Evolutionary conservation across 2,797 vertebrate genomes (phyloP).

Genomic region (Poeciliopsis infans): DNA sequence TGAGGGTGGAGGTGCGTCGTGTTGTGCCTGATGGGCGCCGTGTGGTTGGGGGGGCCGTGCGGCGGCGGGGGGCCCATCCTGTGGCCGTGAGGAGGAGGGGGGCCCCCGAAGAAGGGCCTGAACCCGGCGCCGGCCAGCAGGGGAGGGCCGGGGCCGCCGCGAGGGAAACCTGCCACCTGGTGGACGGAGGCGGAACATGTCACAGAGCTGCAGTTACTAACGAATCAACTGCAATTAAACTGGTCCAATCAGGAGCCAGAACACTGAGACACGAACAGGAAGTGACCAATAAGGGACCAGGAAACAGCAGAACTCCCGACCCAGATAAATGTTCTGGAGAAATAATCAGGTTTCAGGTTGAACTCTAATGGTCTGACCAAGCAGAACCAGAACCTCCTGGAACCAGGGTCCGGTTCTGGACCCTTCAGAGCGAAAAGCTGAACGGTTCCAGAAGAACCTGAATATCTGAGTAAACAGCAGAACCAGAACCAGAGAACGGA

Average conservation of each 20-base stretch:
- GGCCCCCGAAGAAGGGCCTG: slow-evolving; percentile 88
- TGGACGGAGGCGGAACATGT: slow-evolving; percentile 23
- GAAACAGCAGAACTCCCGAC: neutral
- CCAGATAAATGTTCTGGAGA: no score
- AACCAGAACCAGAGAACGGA: no score
- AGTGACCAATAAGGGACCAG: no score
- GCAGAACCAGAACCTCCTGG: neutral
- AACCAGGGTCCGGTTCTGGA: no score
- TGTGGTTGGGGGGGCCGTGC: slow-evolving; percentile 78
- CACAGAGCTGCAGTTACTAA: neutral
- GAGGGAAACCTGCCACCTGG: slow-evolving; percentile 84
- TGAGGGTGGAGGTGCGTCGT: slow-evolving; percentile 96
- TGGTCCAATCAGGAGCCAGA: neutral
- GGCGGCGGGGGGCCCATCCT: slow-evolving; percentile 74
- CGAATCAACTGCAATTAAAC: neutral
- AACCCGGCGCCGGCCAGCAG: slow-evolving; percentile 87
- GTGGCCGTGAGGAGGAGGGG: slow-evolving; percentile 79
- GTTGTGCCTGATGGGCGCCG: slow-evolving; percentile 85
- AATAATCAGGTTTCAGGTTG: no score
- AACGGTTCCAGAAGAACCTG: no score
- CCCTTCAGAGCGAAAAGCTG: no score
- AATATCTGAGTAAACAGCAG: no score
- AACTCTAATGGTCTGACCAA: neutral
- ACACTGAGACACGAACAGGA: neutral
- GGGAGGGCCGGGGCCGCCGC: slow-evolving; percentile 83